Conservation (phyloP, 2,888 invertebrate genomes). For the Plebejus anna region DNA sequence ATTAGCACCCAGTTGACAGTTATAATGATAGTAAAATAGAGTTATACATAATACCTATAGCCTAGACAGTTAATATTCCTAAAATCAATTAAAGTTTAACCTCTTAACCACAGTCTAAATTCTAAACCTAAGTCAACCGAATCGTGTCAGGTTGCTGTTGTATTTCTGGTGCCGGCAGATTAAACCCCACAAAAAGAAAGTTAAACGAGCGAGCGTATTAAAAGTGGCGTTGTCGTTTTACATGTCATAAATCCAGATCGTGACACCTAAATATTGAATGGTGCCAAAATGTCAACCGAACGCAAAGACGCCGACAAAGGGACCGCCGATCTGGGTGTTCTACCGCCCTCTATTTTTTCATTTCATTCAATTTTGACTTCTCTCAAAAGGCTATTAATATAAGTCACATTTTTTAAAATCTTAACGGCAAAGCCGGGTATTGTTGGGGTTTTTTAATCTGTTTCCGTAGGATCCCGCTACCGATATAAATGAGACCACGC, state of each 20-base stretch:
- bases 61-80: not conserved
- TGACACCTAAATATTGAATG: slow-evolving; percentile 78
- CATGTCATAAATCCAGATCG: slow-evolving; percentile 74
- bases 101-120: not conserved
- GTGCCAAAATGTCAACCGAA: slow-evolving; percentile 78
- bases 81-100: not conserved
- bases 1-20: not conserved
- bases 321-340: slow-evolving; percentile 76
- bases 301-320: slow-evolving; percentile 74
- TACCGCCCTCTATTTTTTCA: slow-evolving; percentile 75
- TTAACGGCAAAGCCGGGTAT: slow-evolving; percentile 70
- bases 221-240: slow-evolving; percentile 62
- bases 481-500: slow-evolving; percentile 71
- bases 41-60: not conserved
- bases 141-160: not conserved
- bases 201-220: slow-evolving; percentile 42
- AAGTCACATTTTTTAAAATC: slow-evolving; percentile 77
- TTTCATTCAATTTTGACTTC: slow-evolving; percentile 80
- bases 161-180: slow-evolving; percentile 18
- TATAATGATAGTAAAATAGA: not conserved
- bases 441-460: slow-evolving; percentile 76
- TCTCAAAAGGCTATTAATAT: slow-evolving; percentile 79
- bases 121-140: not conserved
- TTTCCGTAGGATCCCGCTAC: slow-evolving; percentile 79
- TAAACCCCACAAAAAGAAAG: slow-evolving; percentile 33